Conservation (phyloP, 2,797 vertebrate genomes). For the Cheracebus regulus region DNA sequence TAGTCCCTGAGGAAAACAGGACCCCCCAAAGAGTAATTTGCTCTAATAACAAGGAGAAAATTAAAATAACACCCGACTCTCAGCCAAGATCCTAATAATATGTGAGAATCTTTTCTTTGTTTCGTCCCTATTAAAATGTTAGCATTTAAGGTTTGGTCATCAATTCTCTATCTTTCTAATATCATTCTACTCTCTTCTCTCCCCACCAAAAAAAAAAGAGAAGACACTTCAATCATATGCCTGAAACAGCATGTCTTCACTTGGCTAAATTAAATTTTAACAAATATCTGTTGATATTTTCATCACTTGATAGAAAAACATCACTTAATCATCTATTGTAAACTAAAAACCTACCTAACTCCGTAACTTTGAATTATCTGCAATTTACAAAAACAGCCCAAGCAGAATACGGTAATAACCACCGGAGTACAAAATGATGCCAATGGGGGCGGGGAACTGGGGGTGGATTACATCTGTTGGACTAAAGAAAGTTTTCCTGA, state of each 20-base stretch:
- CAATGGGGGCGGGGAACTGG: no score
- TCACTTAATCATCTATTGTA: neutral
- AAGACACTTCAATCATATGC: neutral
- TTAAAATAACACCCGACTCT: neutral
- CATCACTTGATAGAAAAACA: neutral
- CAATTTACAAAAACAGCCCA: neutral
- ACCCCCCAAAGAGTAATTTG: neutral
- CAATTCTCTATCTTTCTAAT: neutral
- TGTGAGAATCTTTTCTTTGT: neutral
- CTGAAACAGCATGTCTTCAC: neutral
- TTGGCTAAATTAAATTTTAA: neutral
- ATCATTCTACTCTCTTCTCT: neutral
- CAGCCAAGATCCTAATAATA: neutral
- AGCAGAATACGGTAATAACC: neutral
- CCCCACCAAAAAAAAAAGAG: no score
- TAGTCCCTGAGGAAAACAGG: neutral
- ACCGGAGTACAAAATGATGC: neutral
- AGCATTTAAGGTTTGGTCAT: no score
- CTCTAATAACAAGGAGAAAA: neutral
- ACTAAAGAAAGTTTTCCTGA: neutral
- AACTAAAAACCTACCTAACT: neutral
- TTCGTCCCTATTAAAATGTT: neutral
- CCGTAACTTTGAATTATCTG: neutral
- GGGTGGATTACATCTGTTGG: neutral
- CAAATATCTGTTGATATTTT: neutral